phyloP scores from a whole-genome alignment of 2,797 vertebrate genomes.

The Borostomias antarcticus region DNA sequence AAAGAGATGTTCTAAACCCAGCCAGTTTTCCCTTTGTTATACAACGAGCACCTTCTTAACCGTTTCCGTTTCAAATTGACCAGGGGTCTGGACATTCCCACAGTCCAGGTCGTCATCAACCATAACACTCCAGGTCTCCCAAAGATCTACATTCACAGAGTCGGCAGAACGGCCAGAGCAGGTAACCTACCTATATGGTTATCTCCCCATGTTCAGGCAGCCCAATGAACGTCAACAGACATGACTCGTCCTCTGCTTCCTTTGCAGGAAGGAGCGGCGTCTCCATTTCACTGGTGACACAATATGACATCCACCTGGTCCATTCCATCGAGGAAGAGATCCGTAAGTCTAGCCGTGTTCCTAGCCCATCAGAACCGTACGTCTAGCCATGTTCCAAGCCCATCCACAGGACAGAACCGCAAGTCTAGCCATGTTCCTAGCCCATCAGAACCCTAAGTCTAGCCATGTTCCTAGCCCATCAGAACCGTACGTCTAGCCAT shows the following conservation, averaged over 20 bases:
- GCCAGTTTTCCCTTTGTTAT: background rate
- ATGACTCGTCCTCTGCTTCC: background rate
- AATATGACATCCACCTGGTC: conserved; percentile 96
- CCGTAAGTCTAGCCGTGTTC: conserved; percentile 83
- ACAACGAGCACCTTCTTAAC: background rate
- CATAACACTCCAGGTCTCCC: conserved; percentile 95
- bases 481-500: too few relatives aligned
- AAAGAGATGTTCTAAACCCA: background rate
- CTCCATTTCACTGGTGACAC: conserved; percentile 92
- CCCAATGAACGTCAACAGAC: background rate
- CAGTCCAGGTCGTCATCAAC: conserved; percentile 94
- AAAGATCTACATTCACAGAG: conserved; percentile 95
- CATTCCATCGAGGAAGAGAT: conserved; percentile 88
- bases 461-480: too few relatives aligned
- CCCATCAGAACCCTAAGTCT: too few relatives aligned
- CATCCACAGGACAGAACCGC: too few relatives aligned
- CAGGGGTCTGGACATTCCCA: conserved; percentile 95
- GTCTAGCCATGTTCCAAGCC: too few relatives aligned
- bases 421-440: too few relatives aligned
- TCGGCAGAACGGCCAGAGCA: conserved; percentile 93
- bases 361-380: too few relatives aligned
- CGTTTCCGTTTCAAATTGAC: too few relatives aligned
- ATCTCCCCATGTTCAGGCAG: too few relatives aligned
- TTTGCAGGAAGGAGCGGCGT: conserved; percentile 85
- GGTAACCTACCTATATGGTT: conserved; percentile 66